Conservation (phyloP, 2,888 invertebrate species). For the Mythimna albipuncta region DNA sequence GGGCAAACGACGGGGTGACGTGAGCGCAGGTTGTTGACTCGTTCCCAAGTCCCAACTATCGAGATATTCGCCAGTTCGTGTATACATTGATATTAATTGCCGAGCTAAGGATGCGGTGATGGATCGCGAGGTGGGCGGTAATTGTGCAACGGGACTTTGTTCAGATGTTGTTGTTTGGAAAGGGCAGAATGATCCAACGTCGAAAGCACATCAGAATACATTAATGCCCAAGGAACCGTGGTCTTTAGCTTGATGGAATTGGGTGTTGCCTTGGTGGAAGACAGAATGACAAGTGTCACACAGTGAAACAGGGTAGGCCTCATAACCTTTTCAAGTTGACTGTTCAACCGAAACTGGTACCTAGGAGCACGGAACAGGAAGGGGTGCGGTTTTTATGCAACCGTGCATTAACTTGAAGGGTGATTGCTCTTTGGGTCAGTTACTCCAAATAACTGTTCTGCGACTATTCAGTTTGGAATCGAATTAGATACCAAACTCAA, state of each 20-base stretch:
- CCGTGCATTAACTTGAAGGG: background rate
- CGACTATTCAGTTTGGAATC: too few relatives aligned
- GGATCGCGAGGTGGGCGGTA: slow-evolving; percentile 57
- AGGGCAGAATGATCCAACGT: slow-evolving; percentile 20
- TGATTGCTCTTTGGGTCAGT: too few relatives aligned
- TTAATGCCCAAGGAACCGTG: slow-evolving; percentile 2
- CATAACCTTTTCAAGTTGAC: background rate
- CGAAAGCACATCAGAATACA: slow-evolving; percentile 10
- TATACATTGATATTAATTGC: slow-evolving; percentile 61
- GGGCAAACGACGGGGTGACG: slow-evolving; percentile 75
- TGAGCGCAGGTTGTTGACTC: slow-evolving; percentile 82
- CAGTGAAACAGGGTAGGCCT: background rate
- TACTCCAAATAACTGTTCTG: too few relatives aligned
- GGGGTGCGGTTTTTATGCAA: background rate
- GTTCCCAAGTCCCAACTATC: slow-evolving; percentile 40
- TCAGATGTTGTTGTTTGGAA: slow-evolving; percentile 32
- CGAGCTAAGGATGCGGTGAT: slow-evolving; percentile 47
- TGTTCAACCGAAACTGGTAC: background rate
- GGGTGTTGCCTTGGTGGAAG: background rate
- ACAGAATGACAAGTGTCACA: slow-evolving; percentile 3
- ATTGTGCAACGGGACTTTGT: slow-evolving; percentile 54
- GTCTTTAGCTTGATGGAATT: background rate
- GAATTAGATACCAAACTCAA: too few relatives aligned
- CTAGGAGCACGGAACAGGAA: background rate
- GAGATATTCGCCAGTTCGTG: slow-evolving; percentile 57